phyloP scores from a whole-genome alignment of 2,113 vertebrate genomes.

The Arenaria interpres region DNA sequence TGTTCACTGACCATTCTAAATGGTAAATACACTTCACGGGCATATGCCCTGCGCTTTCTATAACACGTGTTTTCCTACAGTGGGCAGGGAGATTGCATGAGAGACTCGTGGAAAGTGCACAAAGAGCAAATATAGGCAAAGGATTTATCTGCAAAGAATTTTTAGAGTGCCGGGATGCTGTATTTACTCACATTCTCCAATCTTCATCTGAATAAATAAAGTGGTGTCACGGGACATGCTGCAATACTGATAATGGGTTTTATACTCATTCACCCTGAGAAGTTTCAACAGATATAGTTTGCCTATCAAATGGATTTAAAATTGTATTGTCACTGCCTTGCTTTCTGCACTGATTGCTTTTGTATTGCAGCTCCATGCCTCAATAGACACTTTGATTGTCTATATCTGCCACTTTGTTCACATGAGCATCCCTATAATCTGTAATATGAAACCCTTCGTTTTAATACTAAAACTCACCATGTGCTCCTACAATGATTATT shows the following conservation, averaged over 20 bases:
- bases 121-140: slow-evolving; percentile 39
- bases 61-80: background rate
- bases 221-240: slow-evolving; percentile 35
- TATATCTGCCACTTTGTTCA: slow-evolving; percentile 64
- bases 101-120: background rate
- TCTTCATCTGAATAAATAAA: slow-evolving; percentile 72
- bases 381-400: slow-evolving; percentile 72
- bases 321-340: slow-evolving; percentile 66
- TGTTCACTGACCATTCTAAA: background rate
- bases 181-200: slow-evolving; percentile 61
- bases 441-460: slow-evolving; percentile 44
- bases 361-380: slow-evolving; percentile 70
- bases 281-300: slow-evolving; percentile 70
- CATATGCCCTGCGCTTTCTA: background rate
- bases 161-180: slow-evolving; percentile 5
- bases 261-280: slow-evolving; percentile 69
- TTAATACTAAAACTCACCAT: slow-evolving; percentile 40
- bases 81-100: background rate
- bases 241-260: slow-evolving; percentile 71
- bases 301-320: slow-evolving; percentile 73
- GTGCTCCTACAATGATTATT: slow-evolving; percentile 21
- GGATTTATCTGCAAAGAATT: slow-evolving; percentile 62
- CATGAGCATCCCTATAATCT: slow-evolving; percentile 55
- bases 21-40: slow-evolving; percentile 37
- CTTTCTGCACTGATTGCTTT: slow-evolving; percentile 70